These are phyloP conservation scores for Ladona fulva DNA, from an alignment of 1,140 invertebrate genomes.

Conservation along the genomic window DNA sequence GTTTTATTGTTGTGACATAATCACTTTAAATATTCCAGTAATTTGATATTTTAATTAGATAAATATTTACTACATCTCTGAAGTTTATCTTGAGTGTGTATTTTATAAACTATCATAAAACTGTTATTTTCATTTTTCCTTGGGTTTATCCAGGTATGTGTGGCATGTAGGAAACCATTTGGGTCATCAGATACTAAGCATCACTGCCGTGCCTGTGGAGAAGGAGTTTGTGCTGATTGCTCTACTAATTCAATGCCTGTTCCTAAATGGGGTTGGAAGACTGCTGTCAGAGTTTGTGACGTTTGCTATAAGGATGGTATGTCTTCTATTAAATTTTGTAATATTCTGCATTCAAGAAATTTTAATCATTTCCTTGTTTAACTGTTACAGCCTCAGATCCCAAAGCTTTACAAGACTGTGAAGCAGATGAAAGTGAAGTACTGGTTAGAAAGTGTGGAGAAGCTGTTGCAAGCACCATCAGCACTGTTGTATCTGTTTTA, in stretches of 20 bases:
- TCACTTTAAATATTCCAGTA: too few species aligned
- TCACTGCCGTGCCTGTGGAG: slow-evolving; percentile 68
- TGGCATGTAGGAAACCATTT: slow-evolving; percentile 51
- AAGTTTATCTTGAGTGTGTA: background rate
- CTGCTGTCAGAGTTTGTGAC: slow-evolving; percentile 59
- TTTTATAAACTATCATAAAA: background rate
- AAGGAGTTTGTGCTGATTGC: slow-evolving; percentile 60
- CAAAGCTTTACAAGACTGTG: background rate
- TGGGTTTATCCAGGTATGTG: slow-evolving; percentile 42
- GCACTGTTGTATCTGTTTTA: slow-evolving; percentile 46
- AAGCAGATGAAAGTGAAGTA: slow-evolving; percentile 34
- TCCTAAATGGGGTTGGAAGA: slow-evolving; percentile 53
- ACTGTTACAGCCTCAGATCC: background rate
- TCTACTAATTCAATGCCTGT: slow-evolving; percentile 51
- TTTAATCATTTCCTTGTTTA: background rate
- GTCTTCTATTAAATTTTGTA: background rate
- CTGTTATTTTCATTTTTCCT: slow-evolving; percentile 13
- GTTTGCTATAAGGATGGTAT: slow-evolving; percentile 39
- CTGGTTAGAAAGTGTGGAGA: slow-evolving; percentile 52
- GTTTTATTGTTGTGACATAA: too few species aligned
- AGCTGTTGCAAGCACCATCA: slow-evolving; percentile 51
- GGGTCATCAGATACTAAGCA: slow-evolving; percentile 51
- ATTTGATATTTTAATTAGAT: too few species aligned
- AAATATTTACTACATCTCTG: background rate
- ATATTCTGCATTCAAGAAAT: background rate